Evolutionary conservation across 2,888 invertebrate species (phyloP).

Genomic region (Allygus modestus): DNA sequence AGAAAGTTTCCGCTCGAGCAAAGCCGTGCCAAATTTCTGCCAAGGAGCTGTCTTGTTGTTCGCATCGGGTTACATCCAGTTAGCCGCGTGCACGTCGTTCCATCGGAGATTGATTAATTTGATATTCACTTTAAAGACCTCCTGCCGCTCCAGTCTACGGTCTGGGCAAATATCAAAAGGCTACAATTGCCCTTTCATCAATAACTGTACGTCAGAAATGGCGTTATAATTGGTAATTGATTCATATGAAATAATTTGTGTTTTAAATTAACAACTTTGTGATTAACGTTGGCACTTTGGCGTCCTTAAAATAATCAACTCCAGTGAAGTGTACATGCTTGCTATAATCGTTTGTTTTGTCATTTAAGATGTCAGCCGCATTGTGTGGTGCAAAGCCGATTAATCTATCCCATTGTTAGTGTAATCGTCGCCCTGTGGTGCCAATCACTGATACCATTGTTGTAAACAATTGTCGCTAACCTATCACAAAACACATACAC

Average conservation of each 20-base stretch:
- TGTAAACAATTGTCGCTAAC: constrained; percentile 1
- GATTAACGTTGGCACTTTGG: no score
- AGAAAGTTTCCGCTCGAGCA: constrained; percentile 8
- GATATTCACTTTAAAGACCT: constrained; percentile 28
- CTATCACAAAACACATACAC: not conserved
- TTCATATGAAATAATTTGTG: not conserved
- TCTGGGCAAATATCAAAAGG: not conserved
- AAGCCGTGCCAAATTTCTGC: constrained; percentile 13
- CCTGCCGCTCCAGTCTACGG: not conserved
- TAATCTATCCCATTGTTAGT: constrained; percentile 14
- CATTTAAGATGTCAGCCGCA: not conserved
- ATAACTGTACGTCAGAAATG: not conserved
- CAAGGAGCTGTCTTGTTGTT: not conserved
- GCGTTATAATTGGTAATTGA: not conserved
- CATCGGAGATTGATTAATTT: constrained; percentile 13
- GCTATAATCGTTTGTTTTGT: constrained; percentile 6
- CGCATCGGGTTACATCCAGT: not conserved
- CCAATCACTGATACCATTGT: constrained; percentile 26
- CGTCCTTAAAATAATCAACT: no score
- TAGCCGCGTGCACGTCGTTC: not conserved
- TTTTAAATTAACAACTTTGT: no score
- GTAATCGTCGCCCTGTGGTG: constrained; percentile 31
- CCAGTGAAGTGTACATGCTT: not conserved
- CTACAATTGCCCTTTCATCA: not conserved
- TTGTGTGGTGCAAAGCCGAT: not conserved